Evolutionary conservation across 2,888 invertebrate genomes (phyloP), one percentile per base, ranked within the genome.

Genomic region (Trichogramma dendrolimi): DNA sequence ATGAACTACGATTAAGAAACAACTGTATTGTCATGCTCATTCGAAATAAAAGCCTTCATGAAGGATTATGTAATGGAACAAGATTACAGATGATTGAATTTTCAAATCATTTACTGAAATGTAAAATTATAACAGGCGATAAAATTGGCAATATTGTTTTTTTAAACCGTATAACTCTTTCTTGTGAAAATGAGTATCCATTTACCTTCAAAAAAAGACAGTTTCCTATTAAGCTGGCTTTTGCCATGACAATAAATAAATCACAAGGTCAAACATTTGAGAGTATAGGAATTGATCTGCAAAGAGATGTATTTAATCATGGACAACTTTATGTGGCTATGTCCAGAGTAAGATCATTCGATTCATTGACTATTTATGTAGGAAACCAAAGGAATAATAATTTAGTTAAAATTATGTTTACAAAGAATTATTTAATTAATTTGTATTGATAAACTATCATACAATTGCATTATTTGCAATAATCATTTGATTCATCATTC

Each of bases 101-200:
- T 8, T 55, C 48, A 10, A 61, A 65, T 42, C n/a, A 64, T 56
- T 6, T 66, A 47, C 51, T 68, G 4, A 44, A 53, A 56, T 68
- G 67, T 58, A 53, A 67, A 62, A 68, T 68, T 60, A 53, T 68
- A 14, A 62, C 60, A 1, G 63, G 67, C 39, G 63, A 68, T 53
- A 64, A 62, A 55, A 44, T 50, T 7, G n/a, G n/a, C n/a, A 65
- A 61, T 27, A 54, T 65, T 54, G 63, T 43, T 6, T 43, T 43
- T 43, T 8, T 43, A 6, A 43, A 43, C 8, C 43, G 65, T 1
- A 58, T 64, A 4, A 49, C 51, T 7, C 48, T 61, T n/a, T 51
- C 50, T n/a, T 60, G 57, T 52, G 61, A 61, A 42, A 50, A 60
- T 11, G 39, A 44, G n/a, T 60, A 55, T 27, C 50, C 50, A 10